Evolutionary conservation across 2,113 vertebrate genomes (phyloP).

Genomic region (Macquaria ambigua): DNA sequence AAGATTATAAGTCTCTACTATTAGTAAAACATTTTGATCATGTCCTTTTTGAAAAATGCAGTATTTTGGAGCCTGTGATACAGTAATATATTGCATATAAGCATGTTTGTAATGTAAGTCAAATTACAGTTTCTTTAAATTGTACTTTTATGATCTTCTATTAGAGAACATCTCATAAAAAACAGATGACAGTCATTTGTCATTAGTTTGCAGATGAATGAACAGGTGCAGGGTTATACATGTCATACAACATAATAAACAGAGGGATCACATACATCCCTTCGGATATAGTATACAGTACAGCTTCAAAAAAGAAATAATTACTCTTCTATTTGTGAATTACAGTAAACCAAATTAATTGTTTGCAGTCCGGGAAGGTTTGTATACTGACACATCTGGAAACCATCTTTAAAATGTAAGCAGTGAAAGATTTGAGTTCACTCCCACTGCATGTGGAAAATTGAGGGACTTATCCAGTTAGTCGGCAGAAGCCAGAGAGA

Average conservation of each 20-base stretch:
- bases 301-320: neutral
- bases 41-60: neutral
- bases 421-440: conserved; percentile 31
- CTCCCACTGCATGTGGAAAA: neutral
- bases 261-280: neutral
- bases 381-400: conserved; percentile 17
- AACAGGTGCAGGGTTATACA: neutral
- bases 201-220: neutral
- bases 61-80: neutral
- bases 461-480: neutral
- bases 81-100: neutral
- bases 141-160: neutral
- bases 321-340: conserved; percentile 9
- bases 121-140: neutral
- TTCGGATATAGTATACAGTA: neutral
- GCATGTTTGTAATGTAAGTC: neutral
- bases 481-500: conserved; percentile 1
- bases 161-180: neutral
- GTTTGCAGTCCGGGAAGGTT: conserved; percentile 11
- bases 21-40: neutral
- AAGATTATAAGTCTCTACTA: no score
- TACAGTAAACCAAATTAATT: conserved; percentile 16
- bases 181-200: neutral
- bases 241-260: neutral
- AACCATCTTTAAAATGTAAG: conserved; percentile 17